Evolutionary conservation across 2,113 vertebrate species (phyloP), one percentile per base, ranked within the genome.

Genomic region (Octodon degus): DNA sequence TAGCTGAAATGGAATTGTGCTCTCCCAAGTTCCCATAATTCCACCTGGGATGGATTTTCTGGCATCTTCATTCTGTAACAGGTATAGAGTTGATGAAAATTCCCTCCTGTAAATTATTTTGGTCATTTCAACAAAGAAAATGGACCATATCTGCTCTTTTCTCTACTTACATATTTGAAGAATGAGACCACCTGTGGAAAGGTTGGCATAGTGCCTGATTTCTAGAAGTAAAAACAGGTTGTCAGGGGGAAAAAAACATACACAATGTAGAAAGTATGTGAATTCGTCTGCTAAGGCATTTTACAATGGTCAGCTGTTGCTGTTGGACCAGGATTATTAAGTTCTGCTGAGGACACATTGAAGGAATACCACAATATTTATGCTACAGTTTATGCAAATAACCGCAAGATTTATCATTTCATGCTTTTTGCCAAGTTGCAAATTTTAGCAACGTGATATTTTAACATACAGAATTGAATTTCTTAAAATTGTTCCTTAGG

Each of bases 361-460:
- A 91, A 89, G 58, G 20, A 95, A 87, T 77, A 86, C 12, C 91
- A 86, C 43, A 79, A 62, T 90, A 95, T 95, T 96, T 92, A 82
- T 86, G 43, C 53, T 91, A 79, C 74, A 95, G 24, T 74, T 96
- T 86, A 89, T 90, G 53, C 84, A 87, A 94, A 93, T 89, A 89
- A 96, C 22, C 72, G 86, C 53, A 93, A 70, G 58, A 82, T 88
- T 65, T 87, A 95, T 62, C 63, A 96, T 74, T 94, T 63, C 19
- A 90, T 90, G 43, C 27, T 92, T 86, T 40, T 27, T 80, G 53
- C 53, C 22, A 93, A 43, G 25, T 82, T 91, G 67, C 87, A 91
- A 13, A 93, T 83, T 93, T 94, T 86, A 67, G 93, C 85, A 91
- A 80, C 34, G 32, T 91, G 55, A 53, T 24, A 87, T 84, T 94